Base-by-base conservation (phyloP, 2,888 invertebrate genomes). In the Eupithecia tripunctaria region DNA sequence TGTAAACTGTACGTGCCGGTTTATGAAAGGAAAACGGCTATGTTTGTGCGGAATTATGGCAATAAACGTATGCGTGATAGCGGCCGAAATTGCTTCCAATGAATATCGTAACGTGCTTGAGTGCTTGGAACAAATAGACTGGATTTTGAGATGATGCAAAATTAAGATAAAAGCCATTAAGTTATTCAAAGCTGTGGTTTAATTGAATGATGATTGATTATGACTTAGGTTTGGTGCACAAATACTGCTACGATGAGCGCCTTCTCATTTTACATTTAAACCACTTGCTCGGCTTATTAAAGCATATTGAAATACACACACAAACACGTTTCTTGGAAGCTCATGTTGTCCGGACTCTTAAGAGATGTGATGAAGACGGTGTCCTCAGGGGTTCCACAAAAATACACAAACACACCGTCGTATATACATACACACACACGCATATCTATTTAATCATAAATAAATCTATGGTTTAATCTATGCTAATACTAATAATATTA, bases 11-110 rank as follows among this genome's bases (percentile, higher is more conserved):
- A 72, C 75, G 74, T 66, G 69, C 83, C 79, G 80, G 78, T 80
- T 82, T 85, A 82, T 79, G 80, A 76, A 77, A 82, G 84, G 76
- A 81, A 82, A 80, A 80, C 79, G 73, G 78, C 76, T 76, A 70
- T 76, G 78, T 81, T 78, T 77, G 78, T 76, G 76, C 80, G 79
- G 81, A 83, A 84, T 84, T 78, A 75, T 78, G 72, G 78, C 72
- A 72, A 79, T 84, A 84, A 85, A 82, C 79, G 78, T 80, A 79
- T 79, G 77, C 73, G 75, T 71, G 77, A 80, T 79, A 82, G 80
- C 78, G 77, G 71, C 60, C 70, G 21, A 75, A 78, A 75, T 77
- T 76, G 71, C 74, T 51, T 77, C 71, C 74, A 63, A 68, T 69
- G 66, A 74, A 71, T 68, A 74, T 67, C 60, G 51, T 71, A 74